Conservation (phyloP, 2,113 vertebrate genomes). For the Psilopogon haemacephalus region DNA sequence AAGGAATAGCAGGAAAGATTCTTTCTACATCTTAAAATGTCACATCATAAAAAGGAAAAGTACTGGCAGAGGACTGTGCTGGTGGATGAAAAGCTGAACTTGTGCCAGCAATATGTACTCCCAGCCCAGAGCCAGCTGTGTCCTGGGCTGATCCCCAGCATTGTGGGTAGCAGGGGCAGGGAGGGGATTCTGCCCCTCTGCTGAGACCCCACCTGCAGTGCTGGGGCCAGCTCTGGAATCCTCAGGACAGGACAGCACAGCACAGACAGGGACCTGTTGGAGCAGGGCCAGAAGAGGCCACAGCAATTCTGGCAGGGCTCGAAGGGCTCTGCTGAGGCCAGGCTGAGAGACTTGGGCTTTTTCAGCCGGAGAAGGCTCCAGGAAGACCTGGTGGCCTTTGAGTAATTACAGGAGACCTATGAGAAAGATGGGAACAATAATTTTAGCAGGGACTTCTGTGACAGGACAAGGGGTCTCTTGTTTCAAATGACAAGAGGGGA, state of each 20-base stretch:
- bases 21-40: fast-evolving
- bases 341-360: neutral
- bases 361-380: neutral
- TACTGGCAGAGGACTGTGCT: fast-evolving
- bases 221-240: neutral
- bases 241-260: neutral
- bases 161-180: neutral
- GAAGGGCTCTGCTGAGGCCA: neutral
- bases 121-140: neutral
- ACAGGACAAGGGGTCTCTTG: neutral
- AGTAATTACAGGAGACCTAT: neutral
- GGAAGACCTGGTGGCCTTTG: neutral
- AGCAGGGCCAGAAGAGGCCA: neutral
- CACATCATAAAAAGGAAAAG: neutral
- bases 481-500: neutral
- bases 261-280: neutral
- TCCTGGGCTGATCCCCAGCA: neutral
- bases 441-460: neutral
- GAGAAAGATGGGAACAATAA: neutral
- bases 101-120: neutral
- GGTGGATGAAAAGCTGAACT: neutral
- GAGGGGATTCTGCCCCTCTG: neutral
- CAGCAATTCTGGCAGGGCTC: neutral
- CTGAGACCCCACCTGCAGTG: neutral
- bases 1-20: fast-evolving